Evolutionary conservation across 2,113 vertebrate genomes (phyloP).

Genomic region (Ranitomeya variabilis): DNA sequence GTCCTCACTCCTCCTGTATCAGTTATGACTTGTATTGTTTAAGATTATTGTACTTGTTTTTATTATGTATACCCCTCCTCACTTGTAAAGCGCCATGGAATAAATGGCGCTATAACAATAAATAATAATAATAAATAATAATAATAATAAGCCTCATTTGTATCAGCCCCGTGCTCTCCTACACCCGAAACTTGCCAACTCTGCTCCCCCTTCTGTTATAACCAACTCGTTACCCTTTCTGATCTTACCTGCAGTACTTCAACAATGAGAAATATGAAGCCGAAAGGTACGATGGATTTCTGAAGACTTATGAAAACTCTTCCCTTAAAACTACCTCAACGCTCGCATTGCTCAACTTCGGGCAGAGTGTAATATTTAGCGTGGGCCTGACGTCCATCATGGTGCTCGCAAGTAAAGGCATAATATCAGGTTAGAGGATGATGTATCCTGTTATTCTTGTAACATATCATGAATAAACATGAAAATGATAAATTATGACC

Average conservation of each 20-base stretch:
- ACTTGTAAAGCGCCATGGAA: too few relatives aligned
- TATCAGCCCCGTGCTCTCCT: accelerated
- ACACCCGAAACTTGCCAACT: not conserved
- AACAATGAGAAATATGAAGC: constrained; percentile 98
- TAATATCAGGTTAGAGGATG: constrained; percentile 83
- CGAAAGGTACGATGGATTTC: constrained; percentile 85
- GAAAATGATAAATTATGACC: not conserved
- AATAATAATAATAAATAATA: too few relatives aligned
- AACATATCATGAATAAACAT: not conserved
- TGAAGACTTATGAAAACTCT: constrained; percentile 89
- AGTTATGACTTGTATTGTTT: too few relatives aligned
- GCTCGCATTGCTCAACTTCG: constrained; percentile 94
- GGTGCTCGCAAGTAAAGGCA: constrained; percentile 93
- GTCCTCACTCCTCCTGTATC: too few relatives aligned
- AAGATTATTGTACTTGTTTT: too few relatives aligned
- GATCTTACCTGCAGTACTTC: constrained; percentile 82
- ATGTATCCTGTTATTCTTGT: not conserved
- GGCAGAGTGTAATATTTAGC: constrained; percentile 92
- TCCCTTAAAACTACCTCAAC: constrained; percentile 95
- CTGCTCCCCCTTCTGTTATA: too few relatives aligned
- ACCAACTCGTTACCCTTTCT: not conserved
- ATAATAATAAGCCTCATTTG: too few relatives aligned
- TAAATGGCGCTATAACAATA: too few relatives aligned
- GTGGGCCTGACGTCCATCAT: constrained; percentile 89
- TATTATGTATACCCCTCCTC: too few relatives aligned